These are phyloP conservation scores for Takifugu ocellatus DNA, from an alignment of 2,797 vertebrate species.

Conservation along the genomic window DNA sequence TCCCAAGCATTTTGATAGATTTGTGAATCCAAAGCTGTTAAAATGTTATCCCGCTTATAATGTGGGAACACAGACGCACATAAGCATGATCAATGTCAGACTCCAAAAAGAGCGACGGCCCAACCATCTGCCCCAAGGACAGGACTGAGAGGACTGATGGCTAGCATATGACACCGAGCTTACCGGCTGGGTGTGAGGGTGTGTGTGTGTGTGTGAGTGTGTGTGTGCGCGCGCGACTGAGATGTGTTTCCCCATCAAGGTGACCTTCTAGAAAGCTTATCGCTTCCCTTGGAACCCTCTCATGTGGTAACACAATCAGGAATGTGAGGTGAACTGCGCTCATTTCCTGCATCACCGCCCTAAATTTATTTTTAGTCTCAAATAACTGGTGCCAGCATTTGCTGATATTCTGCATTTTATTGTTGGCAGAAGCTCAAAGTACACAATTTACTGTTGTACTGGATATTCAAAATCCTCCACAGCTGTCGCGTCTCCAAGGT, in stretches of 20 bases:
- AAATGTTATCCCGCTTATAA: conserved; percentile 6
- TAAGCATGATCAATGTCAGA: conserved; percentile 20
- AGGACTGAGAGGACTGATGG: conserved; percentile 15
- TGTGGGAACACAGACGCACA: conserved; percentile 5
- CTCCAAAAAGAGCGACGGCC: conserved; percentile 30
- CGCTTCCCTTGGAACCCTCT: conserved; percentile 32
- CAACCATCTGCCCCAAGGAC: conserved; percentile 42
- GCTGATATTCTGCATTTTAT: conserved; percentile 38
- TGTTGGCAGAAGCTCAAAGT: conserved; percentile 14
- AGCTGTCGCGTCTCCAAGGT: conserved; percentile 34
- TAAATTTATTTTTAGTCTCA: conserved; percentile 7
- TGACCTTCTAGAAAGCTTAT: conserved; percentile 43
- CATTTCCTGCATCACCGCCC: conserved; percentile 25
- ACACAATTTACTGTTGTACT: conserved; percentile 9
- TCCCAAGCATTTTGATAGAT: conserved; percentile 1
- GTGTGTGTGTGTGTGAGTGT: conserved; percentile 2
- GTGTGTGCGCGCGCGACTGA: conserved; percentile 15
- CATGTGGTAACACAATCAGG: conserved; percentile 29
- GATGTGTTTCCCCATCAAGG: conserved; percentile 44
- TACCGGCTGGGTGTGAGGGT: conserved; percentile 2
- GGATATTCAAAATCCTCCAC: conserved; percentile 26
- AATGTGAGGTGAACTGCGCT: conserved; percentile 20
- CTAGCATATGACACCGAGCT: conserved; percentile 11
- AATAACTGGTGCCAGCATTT: conserved; percentile 11
- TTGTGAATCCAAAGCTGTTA: background rate